A percentile compares a stretch with the other conserved stretches of the same genome.
Evolutionary conservation across 2,113 vertebrate species (phyloP).

Genomic region (Ceuthmochares aereus): DNA sequence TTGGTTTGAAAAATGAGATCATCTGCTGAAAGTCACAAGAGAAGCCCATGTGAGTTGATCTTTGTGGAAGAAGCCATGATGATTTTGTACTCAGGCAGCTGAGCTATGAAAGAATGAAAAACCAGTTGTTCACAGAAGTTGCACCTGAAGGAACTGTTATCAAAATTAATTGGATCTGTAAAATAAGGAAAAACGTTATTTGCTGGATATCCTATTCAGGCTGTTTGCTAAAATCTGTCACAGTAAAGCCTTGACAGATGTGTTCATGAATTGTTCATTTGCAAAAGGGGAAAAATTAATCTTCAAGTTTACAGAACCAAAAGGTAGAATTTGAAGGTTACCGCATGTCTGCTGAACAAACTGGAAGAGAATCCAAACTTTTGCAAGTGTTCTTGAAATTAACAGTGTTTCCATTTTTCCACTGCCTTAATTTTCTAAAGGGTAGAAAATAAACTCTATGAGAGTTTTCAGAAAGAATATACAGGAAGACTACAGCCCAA

Average conservation of each 20-base stretch:
- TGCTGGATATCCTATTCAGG: background rate
- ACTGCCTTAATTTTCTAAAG: background rate
- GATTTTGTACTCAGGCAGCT: background rate
- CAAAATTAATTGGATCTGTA: background rate
- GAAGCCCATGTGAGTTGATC: background rate
- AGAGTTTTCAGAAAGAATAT: background rate
- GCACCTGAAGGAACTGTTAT: background rate
- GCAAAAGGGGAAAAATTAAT: background rate
- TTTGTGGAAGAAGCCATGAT: background rate
- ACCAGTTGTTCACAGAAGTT: background rate
- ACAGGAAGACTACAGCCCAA: background rate
- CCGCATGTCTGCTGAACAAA: background rate
- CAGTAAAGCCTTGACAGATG: background rate
- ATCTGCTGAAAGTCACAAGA: background rate
- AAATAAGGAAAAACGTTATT: background rate
- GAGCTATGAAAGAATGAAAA: background rate
- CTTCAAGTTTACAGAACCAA: background rate
- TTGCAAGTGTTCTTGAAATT: background rate
- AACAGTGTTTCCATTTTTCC: background rate
- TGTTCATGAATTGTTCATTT: background rate
- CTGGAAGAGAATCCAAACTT: background rate
- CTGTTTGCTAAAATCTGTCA: background rate
- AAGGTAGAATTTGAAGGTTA: background rate
- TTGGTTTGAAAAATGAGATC: background rate
- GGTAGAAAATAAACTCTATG: background rate